Percentiles rank a stretch among this genome's conserved stretches.
Conservation (phyloP, 2,113 vertebrate genomes). For the Ascaphus truei region DNA sequence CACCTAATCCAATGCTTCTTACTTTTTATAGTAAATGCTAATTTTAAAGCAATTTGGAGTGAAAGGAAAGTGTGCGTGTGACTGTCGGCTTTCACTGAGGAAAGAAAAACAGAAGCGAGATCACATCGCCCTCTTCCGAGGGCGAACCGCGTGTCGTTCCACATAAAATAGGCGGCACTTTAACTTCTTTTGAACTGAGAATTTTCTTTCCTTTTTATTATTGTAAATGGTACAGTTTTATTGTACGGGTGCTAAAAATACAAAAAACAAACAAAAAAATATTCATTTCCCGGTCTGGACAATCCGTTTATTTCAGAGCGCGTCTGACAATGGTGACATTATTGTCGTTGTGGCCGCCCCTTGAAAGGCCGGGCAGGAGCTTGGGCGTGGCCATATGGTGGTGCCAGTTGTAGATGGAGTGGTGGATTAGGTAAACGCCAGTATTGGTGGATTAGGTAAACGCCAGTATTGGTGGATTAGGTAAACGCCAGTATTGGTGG, state of each 20-base stretch:
- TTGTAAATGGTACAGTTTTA: slow-evolving; percentile 88
- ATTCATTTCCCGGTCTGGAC: slow-evolving; percentile 58
- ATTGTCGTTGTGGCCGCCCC: too few relatives aligned
- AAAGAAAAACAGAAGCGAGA: slow-evolving; percentile 2
- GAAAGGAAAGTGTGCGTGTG: slow-evolving; percentile 31
- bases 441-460: too few relatives aligned
- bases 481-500: too few relatives aligned
- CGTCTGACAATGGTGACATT: too few relatives aligned
- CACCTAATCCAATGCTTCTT: slow-evolving; percentile 40
- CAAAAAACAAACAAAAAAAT: slow-evolving; percentile 44
- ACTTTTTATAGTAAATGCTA: slow-evolving; percentile 58
- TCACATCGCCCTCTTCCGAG: slow-evolving; percentile 20
- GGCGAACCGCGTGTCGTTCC: slow-evolving; percentile 13
- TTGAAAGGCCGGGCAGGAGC: too few relatives aligned
- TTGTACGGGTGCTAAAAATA: slow-evolving; percentile 98
- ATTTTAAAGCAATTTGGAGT: slow-evolving; percentile 57
- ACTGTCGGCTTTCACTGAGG: background rate
- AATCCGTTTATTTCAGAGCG: slow-evolving; percentile 51
- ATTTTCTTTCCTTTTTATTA: slow-evolving; percentile 32
- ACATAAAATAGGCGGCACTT: slow-evolving; percentile 17
- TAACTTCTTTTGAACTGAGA: slow-evolving; percentile 33
- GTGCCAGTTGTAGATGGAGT: too few relatives aligned
- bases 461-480: too few relatives aligned
- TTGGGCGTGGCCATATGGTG: too few relatives aligned
- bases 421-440: too few relatives aligned